Evolutionary conservation across 1,140 invertebrate species (phyloP), one percentile per base, ranked within the genome.

Genomic region (Anadara kagoshimensis): DNA sequence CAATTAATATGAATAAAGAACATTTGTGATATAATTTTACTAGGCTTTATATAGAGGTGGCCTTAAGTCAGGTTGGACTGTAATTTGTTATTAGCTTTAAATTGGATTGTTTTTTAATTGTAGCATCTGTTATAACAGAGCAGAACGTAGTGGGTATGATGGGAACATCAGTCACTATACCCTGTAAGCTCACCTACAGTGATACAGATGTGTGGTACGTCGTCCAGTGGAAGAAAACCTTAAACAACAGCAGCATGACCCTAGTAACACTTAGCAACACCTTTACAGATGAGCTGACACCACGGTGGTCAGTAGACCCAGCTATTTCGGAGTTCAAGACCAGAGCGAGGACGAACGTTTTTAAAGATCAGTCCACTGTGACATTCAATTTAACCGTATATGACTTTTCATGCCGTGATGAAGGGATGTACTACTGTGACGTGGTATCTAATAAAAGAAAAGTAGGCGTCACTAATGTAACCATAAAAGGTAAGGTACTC

Each of bases 371-470:
- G 18, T 20, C n/a, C 36, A 12, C 45, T 22, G 47, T 64, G 16
- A 49, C 49, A 12, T 64, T 64, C 12, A 45, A 12, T 18, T 22
- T 64, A 5, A 51, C 49, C 5, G 51, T 64, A 11, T n/a, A 51
- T 41, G 29, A 64, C 10, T 64, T 64, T 64, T 53, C 62, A 10
- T 64, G 62, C 43, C 49, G 51, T 53, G 62, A 64, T 10, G 51
- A 45, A 36, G 62, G 62, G 29, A 41, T 14, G 7, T 64, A 64
- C 26, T 7, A 36, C 5, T 64, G 62, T 64, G 24, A 53, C 26
- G 62, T 64, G 1, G 36, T 22, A 51, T 26, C n/a, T 1, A 16
- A 45, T 20, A 41, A n/a, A 4, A 4, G 14, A 11, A 7, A 36
- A 10, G 24, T 8, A 1, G 51, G 51, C 20, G 4, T 49, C 20